Conservation (phyloP, 2,888 invertebrate genomes). For the Euplagia quadripunctaria region DNA sequence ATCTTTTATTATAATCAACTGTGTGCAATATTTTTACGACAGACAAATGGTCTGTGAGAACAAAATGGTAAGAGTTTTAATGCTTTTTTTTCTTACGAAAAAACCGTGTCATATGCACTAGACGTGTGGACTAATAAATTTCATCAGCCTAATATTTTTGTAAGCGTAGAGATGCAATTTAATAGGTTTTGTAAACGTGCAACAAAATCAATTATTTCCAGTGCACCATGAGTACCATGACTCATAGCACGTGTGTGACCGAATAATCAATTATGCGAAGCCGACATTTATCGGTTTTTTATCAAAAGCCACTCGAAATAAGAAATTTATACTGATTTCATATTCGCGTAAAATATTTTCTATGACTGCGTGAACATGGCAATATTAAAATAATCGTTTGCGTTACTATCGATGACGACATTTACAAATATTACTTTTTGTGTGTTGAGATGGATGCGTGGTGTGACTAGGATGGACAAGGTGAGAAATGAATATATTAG, state of each 20-base stretch:
- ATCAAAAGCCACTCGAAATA: slow-evolving; percentile 20
- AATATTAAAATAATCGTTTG: background rate
- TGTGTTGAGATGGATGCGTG: no score
- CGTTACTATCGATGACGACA: background rate
- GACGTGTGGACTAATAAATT: background rate
- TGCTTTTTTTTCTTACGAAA: background rate
- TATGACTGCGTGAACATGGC: background rate
- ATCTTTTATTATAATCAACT: no score
- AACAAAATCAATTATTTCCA: slow-evolving; percentile 41
- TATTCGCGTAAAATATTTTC: background rate
- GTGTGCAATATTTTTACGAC: no score
- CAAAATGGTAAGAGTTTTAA: background rate
- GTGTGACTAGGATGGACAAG: no score
- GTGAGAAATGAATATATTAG: no score
- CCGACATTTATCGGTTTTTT: slow-evolving; percentile 39
- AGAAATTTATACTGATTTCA: background rate
- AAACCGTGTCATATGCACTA: background rate
- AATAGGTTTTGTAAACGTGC: slow-evolving; percentile 22
- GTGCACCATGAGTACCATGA: slow-evolving; percentile 30
- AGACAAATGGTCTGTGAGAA: no score
- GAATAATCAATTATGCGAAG: slow-evolving; percentile 43
- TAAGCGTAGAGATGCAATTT: slow-evolving; percentile 16
- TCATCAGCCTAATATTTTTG: slow-evolving; percentile 3
- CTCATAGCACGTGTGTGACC: slow-evolving; percentile 32
- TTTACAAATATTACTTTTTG: no score